These are phyloP conservation scores for Cephalopholis sonnerati DNA, from an alignment of 2,113 vertebrate genomes.

Conservation along the genomic window DNA sequence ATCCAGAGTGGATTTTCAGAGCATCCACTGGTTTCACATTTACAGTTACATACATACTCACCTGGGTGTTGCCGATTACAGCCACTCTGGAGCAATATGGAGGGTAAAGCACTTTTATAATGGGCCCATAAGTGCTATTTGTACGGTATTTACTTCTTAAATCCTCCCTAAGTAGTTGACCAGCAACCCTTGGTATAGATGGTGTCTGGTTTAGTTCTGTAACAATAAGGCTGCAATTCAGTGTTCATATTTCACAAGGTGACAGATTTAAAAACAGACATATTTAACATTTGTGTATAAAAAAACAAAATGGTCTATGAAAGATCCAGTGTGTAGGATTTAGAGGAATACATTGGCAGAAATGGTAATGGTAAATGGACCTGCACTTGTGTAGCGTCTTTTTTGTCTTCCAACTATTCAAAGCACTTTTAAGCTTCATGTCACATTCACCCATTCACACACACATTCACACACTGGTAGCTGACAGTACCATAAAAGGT, in stretches of 20 bases:
- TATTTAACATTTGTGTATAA: neutral
- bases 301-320: no score
- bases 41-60: slow-evolving; percentile 15
- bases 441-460: no score
- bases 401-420: no score
- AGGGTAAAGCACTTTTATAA: slow-evolving; percentile 27
- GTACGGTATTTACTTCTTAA: slow-evolving; percentile 11
- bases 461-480: no score
- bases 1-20: neutral
- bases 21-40: slow-evolving; percentile 23
- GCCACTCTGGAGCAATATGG: slow-evolving; percentile 30
- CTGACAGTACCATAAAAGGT: no score
- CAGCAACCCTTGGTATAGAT: neutral
- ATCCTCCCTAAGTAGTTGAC: neutral
- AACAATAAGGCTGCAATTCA: neutral
- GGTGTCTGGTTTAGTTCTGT: neutral
- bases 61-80: slow-evolving; percentile 29
- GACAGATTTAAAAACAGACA: neutral
- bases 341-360: no score
- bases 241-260: neutral
- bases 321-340: no score
- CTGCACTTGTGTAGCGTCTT: no score
- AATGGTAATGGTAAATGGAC: no score
- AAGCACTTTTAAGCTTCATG: no score
- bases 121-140: slow-evolving; percentile 6